Evolutionary conservation across 2,797 vertebrate species (phyloP), one percentile per base, ranked within the genome.

Genomic region (Halcyon chelicuti): DNA sequence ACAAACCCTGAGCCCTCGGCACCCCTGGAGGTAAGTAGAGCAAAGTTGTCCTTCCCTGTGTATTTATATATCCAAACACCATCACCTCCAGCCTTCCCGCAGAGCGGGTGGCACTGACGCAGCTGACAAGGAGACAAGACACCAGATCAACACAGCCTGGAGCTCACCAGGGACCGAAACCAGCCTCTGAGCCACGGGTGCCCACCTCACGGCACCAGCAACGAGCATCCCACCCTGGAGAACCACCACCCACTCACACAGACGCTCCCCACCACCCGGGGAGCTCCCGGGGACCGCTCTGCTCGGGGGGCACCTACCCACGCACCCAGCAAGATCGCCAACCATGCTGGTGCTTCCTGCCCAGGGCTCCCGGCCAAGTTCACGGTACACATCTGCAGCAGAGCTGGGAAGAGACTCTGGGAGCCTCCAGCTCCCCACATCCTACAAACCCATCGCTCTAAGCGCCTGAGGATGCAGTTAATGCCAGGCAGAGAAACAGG

Each of bases 141-240:
- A 2, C 37, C 71, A 44, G 8, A 67, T 6, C 68, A 60, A 35
- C 61, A 80, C 61, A 77, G 29, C 52, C 55, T 25, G 39, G 33
- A 77, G 37, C 47, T 68, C 86, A 72, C 21, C 66, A 51, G 33
- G 0, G 9, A 37, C 74, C 39, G 2, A 66, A 65, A 49, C 14
- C 60, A 66, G 58, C 37, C 70, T 47, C 20, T 11, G 21, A 25
- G n/a, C 12, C 70, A 22, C 7, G 1, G 25, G 60, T 12, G 79
- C 44, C 28, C 1, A 0, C 51, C 2, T 5, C 29, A 5, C 2
- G 2, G 58, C 62, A 35, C 60, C 18, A 42, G 44, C n/a, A 37
- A 29, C 1, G 10, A 84, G 23, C 19, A 26, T n/a, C 66, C 70
- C 3, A 5, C 54, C 19, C 23, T 2, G 40, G 55, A 35, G 57